Conservation (phyloP, 2,888 invertebrate genomes). For the Laspeyria flexula region DNA sequence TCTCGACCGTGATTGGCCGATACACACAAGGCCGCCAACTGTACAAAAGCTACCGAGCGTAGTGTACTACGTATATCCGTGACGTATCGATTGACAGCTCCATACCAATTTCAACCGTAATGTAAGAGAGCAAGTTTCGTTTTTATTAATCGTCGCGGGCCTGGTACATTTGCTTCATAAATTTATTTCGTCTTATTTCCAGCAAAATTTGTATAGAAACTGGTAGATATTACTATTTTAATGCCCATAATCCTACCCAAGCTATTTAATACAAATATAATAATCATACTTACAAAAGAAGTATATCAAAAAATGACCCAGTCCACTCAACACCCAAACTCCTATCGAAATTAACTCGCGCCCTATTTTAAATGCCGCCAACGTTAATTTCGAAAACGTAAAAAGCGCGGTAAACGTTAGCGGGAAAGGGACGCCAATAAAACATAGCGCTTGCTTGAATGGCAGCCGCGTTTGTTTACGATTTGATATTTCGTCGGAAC, state of each 20-base stretch:
- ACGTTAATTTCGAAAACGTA: constrained; percentile 78
- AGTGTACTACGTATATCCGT: constrained; percentile 84
- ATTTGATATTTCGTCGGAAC: constrained; percentile 75
- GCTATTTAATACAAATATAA: constrained; percentile 59
- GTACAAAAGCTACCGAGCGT: constrained; percentile 53
- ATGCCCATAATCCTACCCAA: constrained; percentile 33
- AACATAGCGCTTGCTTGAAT: constrained; percentile 79
- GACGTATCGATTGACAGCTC: constrained; percentile 51
- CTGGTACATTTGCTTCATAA: constrained; percentile 77
- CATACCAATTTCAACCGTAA: constrained; percentile 54
- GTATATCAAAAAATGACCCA: constrained; percentile 82
- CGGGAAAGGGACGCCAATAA: constrained; percentile 84
- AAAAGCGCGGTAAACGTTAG: constrained; percentile 83
- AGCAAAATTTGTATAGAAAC: constrained; percentile 56
- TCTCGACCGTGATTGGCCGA: constrained; percentile 70
- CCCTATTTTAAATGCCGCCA: constrained; percentile 83
- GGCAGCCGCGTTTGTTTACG: constrained; percentile 81
- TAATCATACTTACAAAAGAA: constrained; percentile 69
- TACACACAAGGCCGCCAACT: constrained; percentile 69
- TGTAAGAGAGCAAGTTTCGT: neutral
- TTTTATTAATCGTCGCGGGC: constrained; percentile 37
- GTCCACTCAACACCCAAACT: constrained; percentile 73
- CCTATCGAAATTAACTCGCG: constrained; percentile 80
- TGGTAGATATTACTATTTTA: constrained; percentile 48
- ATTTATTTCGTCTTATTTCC: constrained; percentile 64